phyloP scores from a whole-genome alignment of 2,797 vertebrate species.

The Pseudotriccus pelzelni region DNA sequence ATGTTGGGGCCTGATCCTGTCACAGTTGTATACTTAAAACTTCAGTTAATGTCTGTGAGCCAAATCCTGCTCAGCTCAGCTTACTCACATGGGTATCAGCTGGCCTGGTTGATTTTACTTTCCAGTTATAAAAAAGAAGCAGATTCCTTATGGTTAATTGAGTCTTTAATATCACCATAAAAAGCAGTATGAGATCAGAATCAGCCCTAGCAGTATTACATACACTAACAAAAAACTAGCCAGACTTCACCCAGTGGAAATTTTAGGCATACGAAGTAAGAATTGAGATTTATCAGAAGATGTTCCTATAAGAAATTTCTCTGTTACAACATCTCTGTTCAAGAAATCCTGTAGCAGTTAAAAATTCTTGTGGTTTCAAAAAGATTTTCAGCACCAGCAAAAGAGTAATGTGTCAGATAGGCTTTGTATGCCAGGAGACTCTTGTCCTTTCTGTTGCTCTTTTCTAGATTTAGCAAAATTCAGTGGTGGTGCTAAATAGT shows the following conservation, averaged over 20 bases:
- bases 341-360: slow-evolving; percentile 23
- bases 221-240: neutral
- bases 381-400: slow-evolving; percentile 41
- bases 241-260: slow-evolving; percentile 15
- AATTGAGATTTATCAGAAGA: slow-evolving; percentile 5
- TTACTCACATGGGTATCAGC: slow-evolving; percentile 18
- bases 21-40: neutral
- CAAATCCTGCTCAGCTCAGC: neutral
- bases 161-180: slow-evolving; percentile 54
- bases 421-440: slow-evolving; percentile 49
- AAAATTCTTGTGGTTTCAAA: slow-evolving; percentile 33
- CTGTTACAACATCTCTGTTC: neutral
- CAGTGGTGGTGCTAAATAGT: slow-evolving; percentile 85
- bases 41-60: neutral
- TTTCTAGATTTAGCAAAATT: slow-evolving; percentile 87
- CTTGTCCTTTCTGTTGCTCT: slow-evolving; percentile 62
- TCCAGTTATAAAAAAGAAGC: slow-evolving; percentile 36
- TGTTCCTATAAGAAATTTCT: neutral
- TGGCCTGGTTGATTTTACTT: slow-evolving; percentile 39
- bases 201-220: neutral
- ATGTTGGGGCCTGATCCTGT: neutral
- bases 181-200: slow-evolving; percentile 40
- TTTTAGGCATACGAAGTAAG: neutral
- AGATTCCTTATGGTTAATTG: slow-evolving; percentile 61
- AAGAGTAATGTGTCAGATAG: slow-evolving; percentile 30